Percentiles rank a stretch among this genome's conserved stretches.
phyloP scores from a whole-genome alignment of 2,797 vertebrate genomes.

The Meriones psammophilus region DNA sequence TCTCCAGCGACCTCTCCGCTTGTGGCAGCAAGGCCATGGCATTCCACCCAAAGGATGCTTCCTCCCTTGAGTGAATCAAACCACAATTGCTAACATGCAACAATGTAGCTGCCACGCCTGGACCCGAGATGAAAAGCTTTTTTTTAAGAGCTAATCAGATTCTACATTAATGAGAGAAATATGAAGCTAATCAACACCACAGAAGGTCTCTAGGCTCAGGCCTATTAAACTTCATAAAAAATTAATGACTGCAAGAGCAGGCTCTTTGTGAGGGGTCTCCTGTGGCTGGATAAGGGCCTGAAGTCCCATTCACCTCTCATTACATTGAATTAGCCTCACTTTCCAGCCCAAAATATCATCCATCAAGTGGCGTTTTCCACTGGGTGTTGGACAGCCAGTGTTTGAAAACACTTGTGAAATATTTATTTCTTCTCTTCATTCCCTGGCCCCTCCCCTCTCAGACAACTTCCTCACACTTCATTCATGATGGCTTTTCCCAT shows the following conservation, averaged over 20 bases:
- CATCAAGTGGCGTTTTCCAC: constrained; percentile 79
- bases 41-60: constrained; percentile 76
- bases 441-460: constrained; percentile 52
- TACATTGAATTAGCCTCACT: constrained; percentile 87
- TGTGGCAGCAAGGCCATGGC: constrained; percentile 16
- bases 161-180: constrained; percentile 93
- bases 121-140: constrained; percentile 87
- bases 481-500: constrained; percentile 67
- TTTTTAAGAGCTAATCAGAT: constrained; percentile 93
- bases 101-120: constrained; percentile 89
- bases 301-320: constrained; percentile 88
- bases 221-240: constrained; percentile 96
- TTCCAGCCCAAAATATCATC: constrained; percentile 84
- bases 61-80: constrained; percentile 71
- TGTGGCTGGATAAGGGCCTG: constrained; percentile 87
- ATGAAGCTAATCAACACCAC: constrained; percentile 93
- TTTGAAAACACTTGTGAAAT: constrained; percentile 76
- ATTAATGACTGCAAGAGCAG: constrained; percentile 94
- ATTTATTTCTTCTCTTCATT: constrained; percentile 63
- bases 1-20: constrained; percentile 62
- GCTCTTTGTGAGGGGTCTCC: constrained; percentile 92
- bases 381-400: constrained; percentile 72
- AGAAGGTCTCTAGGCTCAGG: constrained; percentile 92
- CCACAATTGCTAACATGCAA: constrained; percentile 85
- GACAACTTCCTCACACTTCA: constrained; percentile 48